Percentiles rank a stretch among this genome's conserved stretches.
Conservation (phyloP, 1,140 invertebrate genomes). For the Alviniconcha marisindica region DNA sequence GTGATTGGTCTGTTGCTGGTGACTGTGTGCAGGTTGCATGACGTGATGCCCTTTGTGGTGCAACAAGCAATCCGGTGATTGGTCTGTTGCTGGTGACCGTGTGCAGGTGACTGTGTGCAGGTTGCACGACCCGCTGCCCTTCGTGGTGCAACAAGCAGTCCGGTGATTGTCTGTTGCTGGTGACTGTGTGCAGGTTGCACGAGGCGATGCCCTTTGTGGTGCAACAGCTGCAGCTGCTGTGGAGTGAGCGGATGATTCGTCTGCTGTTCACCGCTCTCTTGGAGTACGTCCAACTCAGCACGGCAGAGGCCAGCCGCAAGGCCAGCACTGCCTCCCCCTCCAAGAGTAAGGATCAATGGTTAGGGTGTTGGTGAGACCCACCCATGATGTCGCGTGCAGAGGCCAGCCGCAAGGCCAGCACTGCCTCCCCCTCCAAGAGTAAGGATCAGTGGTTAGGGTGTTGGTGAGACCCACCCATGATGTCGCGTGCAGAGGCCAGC, state of each 20-base stretch:
- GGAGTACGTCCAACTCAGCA: conserved; percentile 58
- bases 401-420: too few species aligned
- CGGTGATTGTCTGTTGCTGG: not conserved
- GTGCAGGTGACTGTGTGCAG: conserved; percentile 67
- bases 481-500: too few species aligned
- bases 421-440: too few species aligned
- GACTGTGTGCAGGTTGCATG: too few species aligned
- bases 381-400: too few species aligned
- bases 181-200: conserved; percentile 81
- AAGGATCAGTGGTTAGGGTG: too few species aligned
- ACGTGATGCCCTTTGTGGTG: too few species aligned
- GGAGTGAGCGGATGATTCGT: conserved; percentile 84
- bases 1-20: too few species aligned
- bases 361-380: not conserved
- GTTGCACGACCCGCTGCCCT: conserved; percentile 87
- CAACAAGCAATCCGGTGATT: too few species aligned
- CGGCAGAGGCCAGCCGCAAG: not conserved
- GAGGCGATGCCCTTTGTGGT: conserved; percentile 89
- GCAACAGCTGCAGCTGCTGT: conserved; percentile 88
- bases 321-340: conserved; percentile 3
- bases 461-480: too few species aligned
- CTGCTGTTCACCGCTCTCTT: conserved; percentile 77
- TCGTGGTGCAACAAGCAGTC: conserved; percentile 90
- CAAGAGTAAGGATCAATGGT: conserved; percentile 16
- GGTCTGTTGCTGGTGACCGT: too few species aligned